Base-by-base conservation (phyloP, 2,888 invertebrate species). In the Ennomos quercinarius region DNA sequence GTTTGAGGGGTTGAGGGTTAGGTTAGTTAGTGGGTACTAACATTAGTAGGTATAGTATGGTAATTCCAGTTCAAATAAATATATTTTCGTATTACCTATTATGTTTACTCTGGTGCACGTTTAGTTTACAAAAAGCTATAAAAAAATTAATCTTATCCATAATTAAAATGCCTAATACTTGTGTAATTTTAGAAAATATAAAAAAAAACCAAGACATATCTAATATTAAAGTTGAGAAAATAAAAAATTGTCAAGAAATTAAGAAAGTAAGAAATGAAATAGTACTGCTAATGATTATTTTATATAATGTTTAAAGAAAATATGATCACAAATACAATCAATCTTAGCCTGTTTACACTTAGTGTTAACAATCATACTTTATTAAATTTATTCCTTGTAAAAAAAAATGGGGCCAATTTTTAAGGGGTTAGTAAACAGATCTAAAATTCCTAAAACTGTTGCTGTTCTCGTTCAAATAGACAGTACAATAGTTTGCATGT, bases 271-370 rank as follows among this genome's bases (percentile, higher is more conserved):
- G 13, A 41, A 41, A 36, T 39, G 3, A 48, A 44, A 9, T 39
- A 12, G 27, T 34, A 56, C 13, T 44, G 13, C 36, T 50, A 37
- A 45, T 39, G 56, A 43, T 49, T 49, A 36, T 12, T 37, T 36
- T 46, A 11, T 9, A 48, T 38, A 38, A 34, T 9, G 35, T n/a
- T 39, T 27, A 38, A 17, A 17, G 17, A 2, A 17, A 5, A 27
- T 11, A 57, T 42, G 38, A 52, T 54, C 44, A 59, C 53, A 6
- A 17, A 27, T 27, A 27, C 27, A 49, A 58, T 47, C 8, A 27
- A 44, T 40, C 40, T 54, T 45, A 55, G 55, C 43, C 55, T 43
- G 55, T 37, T 34, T 37, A 56, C 60, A 61, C 54, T 61, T 61
- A 47, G 12, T 40, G n/a, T 59, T 59, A 54, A 54, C 13, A 59